Evolutionary conservation across 2,113 vertebrate genomes (phyloP).

Genomic region (Tiliqua scincoides): DNA sequence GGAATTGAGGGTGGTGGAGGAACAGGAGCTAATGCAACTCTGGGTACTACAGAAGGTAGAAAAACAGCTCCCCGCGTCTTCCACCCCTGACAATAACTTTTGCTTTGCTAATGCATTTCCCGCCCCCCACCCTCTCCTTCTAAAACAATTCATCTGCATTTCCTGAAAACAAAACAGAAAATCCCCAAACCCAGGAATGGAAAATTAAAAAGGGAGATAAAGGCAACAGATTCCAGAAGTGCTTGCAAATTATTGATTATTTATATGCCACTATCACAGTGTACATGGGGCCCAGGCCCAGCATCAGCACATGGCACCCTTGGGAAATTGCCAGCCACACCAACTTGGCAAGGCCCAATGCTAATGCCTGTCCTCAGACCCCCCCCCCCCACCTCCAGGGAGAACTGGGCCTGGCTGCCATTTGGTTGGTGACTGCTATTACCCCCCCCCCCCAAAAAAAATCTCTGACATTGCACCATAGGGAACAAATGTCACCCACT

Average conservation of each 20-base stretch:
- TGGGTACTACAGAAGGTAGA: slow-evolving; percentile 58
- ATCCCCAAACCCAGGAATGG: neutral
- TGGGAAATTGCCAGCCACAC: no score
- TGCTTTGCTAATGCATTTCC: slow-evolving; percentile 70
- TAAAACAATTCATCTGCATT: slow-evolving; percentile 66
- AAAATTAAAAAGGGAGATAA: neutral
- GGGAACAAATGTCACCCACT: no score
- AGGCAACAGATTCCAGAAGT: neutral
- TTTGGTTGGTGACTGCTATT: no score
- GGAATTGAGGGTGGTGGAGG: slow-evolving; percentile 47
- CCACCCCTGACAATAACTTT: slow-evolving; percentile 72
- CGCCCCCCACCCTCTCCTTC: neutral
- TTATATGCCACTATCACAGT: neutral
- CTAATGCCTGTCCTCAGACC: neutral
- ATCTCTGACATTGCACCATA: no score
- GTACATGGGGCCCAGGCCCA: no score
- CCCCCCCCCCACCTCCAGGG: no score
- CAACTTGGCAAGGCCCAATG: no score
- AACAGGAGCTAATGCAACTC: slow-evolving; percentile 69
- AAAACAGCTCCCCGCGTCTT: slow-evolving; percentile 68
- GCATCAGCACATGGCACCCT: neutral
- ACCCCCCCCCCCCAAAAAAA: no score
- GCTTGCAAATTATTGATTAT: neutral
- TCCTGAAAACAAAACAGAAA: slow-evolving; percentile 37
- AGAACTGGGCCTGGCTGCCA: no score